These are phyloP conservation scores for Otocyon megalotis DNA, from an alignment of 2,113 vertebrate genomes.

Conservation along the genomic window DNA sequence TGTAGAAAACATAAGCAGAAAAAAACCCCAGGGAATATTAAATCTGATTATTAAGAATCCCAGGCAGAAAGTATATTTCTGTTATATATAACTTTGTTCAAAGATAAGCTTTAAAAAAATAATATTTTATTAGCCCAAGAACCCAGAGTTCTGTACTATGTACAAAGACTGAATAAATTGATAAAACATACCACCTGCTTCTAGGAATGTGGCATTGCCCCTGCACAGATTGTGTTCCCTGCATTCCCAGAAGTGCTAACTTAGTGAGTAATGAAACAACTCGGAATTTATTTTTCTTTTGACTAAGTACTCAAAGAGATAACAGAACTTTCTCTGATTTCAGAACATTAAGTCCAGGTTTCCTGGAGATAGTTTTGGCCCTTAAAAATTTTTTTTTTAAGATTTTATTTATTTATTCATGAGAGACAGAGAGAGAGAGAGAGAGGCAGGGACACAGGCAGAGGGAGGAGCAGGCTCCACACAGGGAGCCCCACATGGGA, in stretches of 20 bases:
- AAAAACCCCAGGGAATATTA: background rate
- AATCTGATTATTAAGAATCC: background rate
- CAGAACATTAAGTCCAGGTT: background rate
- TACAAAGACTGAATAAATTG: background rate
- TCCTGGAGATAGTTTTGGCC: background rate
- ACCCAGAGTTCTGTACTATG: background rate
- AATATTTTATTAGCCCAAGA: background rate
- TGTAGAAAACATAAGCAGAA: background rate
- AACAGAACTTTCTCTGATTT: background rate
- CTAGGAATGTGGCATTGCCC: conserved; percentile 36
- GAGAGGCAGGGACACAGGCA: too few relatives aligned
- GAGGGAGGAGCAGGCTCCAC: too few relatives aligned
- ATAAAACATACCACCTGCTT: conserved; percentile 66
- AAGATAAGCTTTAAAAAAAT: background rate
- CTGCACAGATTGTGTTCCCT: conserved; percentile 22
- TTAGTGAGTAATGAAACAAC: background rate
- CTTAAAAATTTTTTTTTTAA: too few relatives aligned
- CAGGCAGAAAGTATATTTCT: background rate
- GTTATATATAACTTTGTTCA: background rate
- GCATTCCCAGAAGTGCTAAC: conserved; percentile 66
- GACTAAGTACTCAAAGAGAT: background rate
- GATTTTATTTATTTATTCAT: too few relatives aligned
- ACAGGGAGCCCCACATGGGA: too few relatives aligned
- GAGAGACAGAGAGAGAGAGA: too few relatives aligned
- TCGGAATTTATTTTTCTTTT: conserved; percentile 18